Evolutionary conservation across 2,888 invertebrate genomes (phyloP).

Genomic region (Agrochola lota): DNA sequence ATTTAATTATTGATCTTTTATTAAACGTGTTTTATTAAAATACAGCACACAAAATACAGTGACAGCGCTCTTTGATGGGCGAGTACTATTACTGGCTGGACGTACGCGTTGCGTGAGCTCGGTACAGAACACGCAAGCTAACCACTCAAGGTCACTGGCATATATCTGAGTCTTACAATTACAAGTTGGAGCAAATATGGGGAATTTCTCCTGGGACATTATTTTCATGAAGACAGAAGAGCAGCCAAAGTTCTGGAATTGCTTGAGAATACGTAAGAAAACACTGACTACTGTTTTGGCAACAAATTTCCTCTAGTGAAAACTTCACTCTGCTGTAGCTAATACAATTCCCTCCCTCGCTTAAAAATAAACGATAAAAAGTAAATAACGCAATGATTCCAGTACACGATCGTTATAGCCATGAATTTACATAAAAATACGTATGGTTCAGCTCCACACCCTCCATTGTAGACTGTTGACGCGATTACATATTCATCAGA

Average conservation of each 20-base stretch:
- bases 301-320: constrained; percentile 3
- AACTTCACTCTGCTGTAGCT: background rate
- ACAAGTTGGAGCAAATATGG: constrained; percentile 28
- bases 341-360: background rate
- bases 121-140: too few species aligned
- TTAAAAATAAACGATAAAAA: constrained; percentile 27
- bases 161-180: background rate
- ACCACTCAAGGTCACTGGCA: too few species aligned
- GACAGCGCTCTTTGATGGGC: too few species aligned
- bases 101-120: too few species aligned
- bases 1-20: too few species aligned
- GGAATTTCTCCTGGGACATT: constrained; percentile 53
- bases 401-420: constrained; percentile 28
- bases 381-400: constrained; percentile 41
- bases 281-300: background rate
- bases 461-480: constrained; percentile 70
- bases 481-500: constrained; percentile 79
- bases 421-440: constrained; percentile 73
- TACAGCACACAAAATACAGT: too few species aligned
- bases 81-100: too few species aligned
- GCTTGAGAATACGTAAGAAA: constrained; percentile 4
- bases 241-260: constrained; percentile 9
- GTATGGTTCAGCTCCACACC: constrained; percentile 64
- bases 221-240: constrained; percentile 33
- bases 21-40: too few species aligned